Evolutionary conservation across 2,888 invertebrate genomes (phyloP).

Genomic region (Aleiodes leptofemur): DNA sequence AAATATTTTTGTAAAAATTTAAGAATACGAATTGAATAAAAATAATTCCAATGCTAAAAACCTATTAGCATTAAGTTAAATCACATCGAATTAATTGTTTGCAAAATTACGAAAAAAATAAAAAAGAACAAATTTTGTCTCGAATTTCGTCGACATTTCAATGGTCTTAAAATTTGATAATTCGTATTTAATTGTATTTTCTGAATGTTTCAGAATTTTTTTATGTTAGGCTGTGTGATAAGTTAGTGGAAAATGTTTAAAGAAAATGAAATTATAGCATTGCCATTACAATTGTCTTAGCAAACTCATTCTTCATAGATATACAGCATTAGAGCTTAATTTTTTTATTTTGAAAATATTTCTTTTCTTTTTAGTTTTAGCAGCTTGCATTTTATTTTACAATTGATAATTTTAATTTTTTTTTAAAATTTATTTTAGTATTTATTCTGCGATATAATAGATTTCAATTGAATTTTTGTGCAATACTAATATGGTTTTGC

Average conservation of each 20-base stretch:
- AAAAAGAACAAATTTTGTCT: not conserved
- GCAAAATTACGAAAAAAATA: slow-evolving; percentile 19
- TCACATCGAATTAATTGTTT: slow-evolving; percentile 29
- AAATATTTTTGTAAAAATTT: slow-evolving; percentile 25
- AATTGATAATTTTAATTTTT: too few species aligned
- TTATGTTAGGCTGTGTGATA: slow-evolving; percentile 32
- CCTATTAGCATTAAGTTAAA: slow-evolving; percentile 19
- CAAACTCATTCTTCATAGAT: slow-evolving; percentile 5
- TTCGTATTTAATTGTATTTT: slow-evolving; percentile 7
- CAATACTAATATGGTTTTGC: slow-evolving; percentile 9
- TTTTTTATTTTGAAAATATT: too few species aligned
- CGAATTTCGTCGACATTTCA: slow-evolving; percentile 7
- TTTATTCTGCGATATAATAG: too few species aligned
- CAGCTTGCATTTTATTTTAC: too few species aligned
- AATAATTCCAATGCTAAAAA: not conserved
- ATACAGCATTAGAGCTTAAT: too few species aligned
- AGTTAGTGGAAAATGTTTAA: slow-evolving; percentile 3
- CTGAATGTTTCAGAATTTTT: slow-evolving; percentile 21
- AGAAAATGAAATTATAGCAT: slow-evolving; percentile 2
- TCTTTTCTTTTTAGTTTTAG: too few species aligned
- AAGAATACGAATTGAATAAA: not conserved
- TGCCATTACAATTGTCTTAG: not conserved
- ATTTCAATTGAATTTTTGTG: slow-evolving; percentile 1
- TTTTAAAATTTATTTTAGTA: too few species aligned
- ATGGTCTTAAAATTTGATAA: not conserved